phyloP scores from a whole-genome alignment of 2,797 vertebrate species.

The Prionace glauca region DNA sequence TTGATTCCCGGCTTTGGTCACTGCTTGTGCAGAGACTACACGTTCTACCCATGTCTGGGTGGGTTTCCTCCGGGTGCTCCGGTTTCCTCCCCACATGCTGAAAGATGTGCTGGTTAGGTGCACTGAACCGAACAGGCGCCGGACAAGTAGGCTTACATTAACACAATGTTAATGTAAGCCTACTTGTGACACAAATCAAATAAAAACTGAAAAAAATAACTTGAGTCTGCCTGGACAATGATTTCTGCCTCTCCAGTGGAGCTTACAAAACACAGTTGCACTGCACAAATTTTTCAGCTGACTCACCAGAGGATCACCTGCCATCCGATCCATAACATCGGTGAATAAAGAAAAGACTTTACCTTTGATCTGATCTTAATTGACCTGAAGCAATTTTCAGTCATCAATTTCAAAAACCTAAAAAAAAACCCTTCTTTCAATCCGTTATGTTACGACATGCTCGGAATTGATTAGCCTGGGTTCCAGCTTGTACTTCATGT shows the following conservation, averaged over 20 bases:
- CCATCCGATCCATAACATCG: neutral
- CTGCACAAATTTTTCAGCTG: neutral
- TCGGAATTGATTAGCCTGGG: neutral
- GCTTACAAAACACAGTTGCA: neutral
- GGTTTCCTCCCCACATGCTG: too few relatives aligned
- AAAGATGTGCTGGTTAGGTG: too few relatives aligned
- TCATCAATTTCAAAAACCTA: neutral
- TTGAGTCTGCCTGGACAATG: neutral
- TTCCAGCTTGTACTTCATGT: neutral
- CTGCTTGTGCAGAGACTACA: too few relatives aligned
- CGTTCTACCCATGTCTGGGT: too few relatives aligned
- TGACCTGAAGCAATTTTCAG: neutral
- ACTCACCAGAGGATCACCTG: neutral
- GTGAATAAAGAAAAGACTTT: neutral
- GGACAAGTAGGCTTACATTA: too few relatives aligned
- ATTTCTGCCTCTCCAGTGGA: neutral
- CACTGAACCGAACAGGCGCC: too few relatives aligned
- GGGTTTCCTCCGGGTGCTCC: too few relatives aligned
- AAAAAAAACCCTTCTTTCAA: neutral
- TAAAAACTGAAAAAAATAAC: too few relatives aligned
- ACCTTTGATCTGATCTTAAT: constrained; percentile 8
- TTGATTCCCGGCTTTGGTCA: too few relatives aligned
- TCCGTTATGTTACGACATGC: neutral
- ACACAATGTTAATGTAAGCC: too few relatives aligned
- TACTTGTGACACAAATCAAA: too few relatives aligned